Percentiles rank a stretch among this genome's conserved stretches.
Conservation (phyloP, 2,113 vertebrate species). For the Ciconia boyciana region DNA sequence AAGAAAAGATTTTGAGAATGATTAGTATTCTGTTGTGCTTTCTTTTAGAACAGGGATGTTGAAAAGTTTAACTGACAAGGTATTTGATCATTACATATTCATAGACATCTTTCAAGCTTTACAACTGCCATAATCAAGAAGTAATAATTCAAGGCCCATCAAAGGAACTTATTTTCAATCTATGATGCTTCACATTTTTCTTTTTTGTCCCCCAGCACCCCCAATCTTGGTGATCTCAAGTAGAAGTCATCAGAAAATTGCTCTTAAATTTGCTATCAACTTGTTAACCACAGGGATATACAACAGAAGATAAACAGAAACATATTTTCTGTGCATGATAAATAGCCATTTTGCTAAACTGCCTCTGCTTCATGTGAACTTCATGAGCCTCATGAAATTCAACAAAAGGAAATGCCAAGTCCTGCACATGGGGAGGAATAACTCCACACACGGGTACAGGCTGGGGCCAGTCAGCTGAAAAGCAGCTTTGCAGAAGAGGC, state of each 20-base stretch:
- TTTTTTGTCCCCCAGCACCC: background rate
- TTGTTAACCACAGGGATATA: background rate
- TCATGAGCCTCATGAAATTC: background rate
- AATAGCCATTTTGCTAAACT: background rate
- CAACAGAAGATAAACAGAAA: background rate
- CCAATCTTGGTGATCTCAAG: background rate
- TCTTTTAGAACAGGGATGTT: background rate
- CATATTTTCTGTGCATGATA: background rate
- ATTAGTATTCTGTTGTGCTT: background rate
- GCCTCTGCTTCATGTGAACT: background rate
- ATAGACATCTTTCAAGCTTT: background rate
- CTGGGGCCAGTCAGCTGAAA: background rate
- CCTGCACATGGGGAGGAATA: background rate
- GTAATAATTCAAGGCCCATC: background rate
- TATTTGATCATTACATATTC: conserved; percentile 4
- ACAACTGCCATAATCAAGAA: background rate
- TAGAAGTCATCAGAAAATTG: background rate
- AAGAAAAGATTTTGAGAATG: background rate
- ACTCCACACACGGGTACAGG: background rate
- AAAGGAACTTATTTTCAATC: background rate
- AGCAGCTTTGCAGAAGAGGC: background rate
- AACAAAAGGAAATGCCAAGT: background rate
- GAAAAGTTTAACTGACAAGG: background rate
- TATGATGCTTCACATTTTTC: background rate
- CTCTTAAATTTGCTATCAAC: background rate